Evolutionary conservation across 2,797 vertebrate genomes (phyloP).

Genomic region (Notoglanidium macrostoma): DNA sequence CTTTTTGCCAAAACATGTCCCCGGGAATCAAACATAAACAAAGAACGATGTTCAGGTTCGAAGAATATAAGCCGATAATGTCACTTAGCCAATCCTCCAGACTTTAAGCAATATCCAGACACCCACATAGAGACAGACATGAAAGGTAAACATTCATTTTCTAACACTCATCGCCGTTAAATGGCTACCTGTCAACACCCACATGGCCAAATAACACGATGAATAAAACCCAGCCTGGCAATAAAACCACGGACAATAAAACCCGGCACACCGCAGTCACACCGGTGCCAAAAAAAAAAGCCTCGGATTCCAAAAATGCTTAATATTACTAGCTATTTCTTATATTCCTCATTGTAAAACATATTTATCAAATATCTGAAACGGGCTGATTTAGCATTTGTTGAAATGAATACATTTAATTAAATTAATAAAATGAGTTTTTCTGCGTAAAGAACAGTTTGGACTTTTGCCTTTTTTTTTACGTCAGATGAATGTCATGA

Average conservation of each 20-base stretch:
- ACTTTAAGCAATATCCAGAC: constrained; percentile 23
- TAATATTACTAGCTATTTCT: not conserved
- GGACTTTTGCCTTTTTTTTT: too few relatives aligned
- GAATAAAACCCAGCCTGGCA: constrained; percentile 10
- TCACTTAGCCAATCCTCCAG: not conserved
- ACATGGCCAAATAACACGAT: constrained; percentile 20
- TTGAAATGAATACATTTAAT: not conserved
- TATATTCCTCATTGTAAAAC: not conserved
- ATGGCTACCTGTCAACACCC: constrained; percentile 36
- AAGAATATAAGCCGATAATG: constrained; percentile 4
- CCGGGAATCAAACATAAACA: constrained; percentile 20
- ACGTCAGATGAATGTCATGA: too few relatives aligned
- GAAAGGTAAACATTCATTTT: constrained; percentile 39
- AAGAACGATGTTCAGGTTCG: not conserved
- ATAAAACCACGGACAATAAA: not conserved
- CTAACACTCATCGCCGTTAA: constrained; percentile 9
- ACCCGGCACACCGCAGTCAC: not conserved
- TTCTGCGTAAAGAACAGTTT: too few relatives aligned
- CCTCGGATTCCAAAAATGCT: not conserved
- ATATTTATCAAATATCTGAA: not conserved
- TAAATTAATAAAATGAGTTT: not conserved
- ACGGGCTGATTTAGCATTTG: not conserved
- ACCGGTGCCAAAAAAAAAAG: not conserved
- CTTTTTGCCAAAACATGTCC: constrained; percentile 26
- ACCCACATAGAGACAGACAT: not conserved